These are phyloP conservation scores for Phymanthus crucifer DNA, from an alignment of 92 coral and sea anemone species.

Conservation along the genomic window DNA sequence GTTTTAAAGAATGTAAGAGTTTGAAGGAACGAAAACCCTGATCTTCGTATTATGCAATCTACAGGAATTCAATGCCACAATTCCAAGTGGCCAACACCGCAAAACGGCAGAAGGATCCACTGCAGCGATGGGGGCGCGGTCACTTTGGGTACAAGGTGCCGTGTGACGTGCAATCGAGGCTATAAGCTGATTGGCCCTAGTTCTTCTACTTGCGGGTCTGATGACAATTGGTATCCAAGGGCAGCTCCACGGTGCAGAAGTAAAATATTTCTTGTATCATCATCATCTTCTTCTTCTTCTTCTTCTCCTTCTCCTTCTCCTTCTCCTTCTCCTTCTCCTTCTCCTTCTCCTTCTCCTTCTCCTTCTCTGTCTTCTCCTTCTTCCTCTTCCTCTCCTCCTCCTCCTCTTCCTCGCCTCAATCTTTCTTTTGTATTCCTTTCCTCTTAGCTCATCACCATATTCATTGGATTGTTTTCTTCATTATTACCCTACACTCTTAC, in stretches of 20 bases:
- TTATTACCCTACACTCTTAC: background rate
- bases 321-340: background rate
- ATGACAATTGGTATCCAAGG: slow-evolving; percentile 25
- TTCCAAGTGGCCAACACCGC: slow-evolving; percentile 21
- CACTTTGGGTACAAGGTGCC: slow-evolving; percentile 22
- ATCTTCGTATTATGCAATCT: background rate
- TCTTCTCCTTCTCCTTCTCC: background rate
- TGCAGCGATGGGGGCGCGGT: slow-evolving; percentile 16
- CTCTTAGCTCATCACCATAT: background rate
- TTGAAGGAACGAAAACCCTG: background rate
- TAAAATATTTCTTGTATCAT: too few relatives aligned
- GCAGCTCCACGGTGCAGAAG: slow-evolving; percentile 16
- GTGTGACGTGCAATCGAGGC: slow-evolving; percentile 25
- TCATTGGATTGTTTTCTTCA: background rate
- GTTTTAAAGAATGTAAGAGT: too few relatives aligned
- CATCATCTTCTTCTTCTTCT: too few relatives aligned
- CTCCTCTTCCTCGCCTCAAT: background rate
- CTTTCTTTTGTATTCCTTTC: background rate
- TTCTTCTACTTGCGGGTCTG: slow-evolving; percentile 7
- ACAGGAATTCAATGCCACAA: slow-evolving; percentile 15
- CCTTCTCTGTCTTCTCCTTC: background rate
- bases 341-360: background rate
- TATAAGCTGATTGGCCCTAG: slow-evolving; percentile 34
- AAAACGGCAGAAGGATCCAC: slow-evolving; percentile 10
- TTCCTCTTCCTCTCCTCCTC: background rate